Evolutionary conservation across 2,797 vertebrate genomes (phyloP).

Genomic region (Otolemur crassicaudatus): DNA sequence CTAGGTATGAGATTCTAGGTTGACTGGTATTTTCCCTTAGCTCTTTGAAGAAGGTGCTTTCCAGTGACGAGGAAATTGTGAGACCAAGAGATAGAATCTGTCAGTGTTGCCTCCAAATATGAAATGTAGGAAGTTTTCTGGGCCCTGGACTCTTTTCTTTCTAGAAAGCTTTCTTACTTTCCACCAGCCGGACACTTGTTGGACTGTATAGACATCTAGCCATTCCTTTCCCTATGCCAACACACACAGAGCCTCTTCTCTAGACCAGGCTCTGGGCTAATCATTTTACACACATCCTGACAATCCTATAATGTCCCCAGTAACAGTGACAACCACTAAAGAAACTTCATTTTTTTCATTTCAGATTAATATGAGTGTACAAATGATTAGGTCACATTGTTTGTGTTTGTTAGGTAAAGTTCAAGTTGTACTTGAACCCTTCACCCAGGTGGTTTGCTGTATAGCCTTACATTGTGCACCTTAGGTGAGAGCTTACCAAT

Average conservation of each 20-base stretch:
- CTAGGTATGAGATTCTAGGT: background rate
- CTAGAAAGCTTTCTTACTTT: background rate
- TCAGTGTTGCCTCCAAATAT: background rate
- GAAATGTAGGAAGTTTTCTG: background rate
- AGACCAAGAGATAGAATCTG: background rate
- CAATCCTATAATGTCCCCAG: background rate
- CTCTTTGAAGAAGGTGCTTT: background rate
- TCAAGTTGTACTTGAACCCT: too few relatives aligned
- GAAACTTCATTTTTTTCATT: background rate
- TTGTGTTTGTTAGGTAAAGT: too few relatives aligned
- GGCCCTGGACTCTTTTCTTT: background rate
- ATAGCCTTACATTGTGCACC: too few relatives aligned
- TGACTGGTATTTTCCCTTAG: background rate
- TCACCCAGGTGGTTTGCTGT: too few relatives aligned
- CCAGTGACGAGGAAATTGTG: background rate
- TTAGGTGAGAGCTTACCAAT: too few relatives aligned
- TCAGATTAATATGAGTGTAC: too few relatives aligned
- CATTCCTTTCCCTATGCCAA: background rate
- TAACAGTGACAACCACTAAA: background rate
- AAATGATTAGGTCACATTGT: too few relatives aligned
- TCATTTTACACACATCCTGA: background rate
- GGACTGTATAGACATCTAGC: background rate
- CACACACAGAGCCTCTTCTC: background rate
- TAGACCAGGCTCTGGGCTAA: background rate
- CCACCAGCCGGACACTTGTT: background rate